Conservation (phyloP, 2,797 vertebrate species). For the Sebastes diploproa region DNA sequence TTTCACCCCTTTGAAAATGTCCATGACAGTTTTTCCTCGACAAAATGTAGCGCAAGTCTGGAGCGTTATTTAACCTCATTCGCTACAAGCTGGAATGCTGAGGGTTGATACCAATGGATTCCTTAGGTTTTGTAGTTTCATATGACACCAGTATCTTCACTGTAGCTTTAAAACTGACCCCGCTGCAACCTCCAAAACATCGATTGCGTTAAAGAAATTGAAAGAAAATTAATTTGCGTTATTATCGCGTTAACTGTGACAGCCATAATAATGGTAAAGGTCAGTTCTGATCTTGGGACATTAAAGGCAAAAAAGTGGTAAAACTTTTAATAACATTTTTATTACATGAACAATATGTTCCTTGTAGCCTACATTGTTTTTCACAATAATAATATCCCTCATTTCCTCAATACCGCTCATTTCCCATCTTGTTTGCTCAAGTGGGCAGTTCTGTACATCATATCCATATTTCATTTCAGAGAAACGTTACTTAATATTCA, state of each 20-base stretch:
- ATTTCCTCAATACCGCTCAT: background rate
- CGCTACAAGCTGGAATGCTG: accelerated
- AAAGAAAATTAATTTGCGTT: too few species aligned
- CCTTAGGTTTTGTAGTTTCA: too few species aligned
- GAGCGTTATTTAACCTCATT: too few species aligned
- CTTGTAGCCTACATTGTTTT: background rate
- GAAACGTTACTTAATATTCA: constrained; percentile 6
- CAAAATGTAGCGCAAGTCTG: accelerated
- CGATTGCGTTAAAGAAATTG: too few species aligned
- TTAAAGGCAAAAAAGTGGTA: background rate
- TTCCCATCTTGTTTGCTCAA: background rate
- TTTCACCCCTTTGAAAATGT: too few species aligned
- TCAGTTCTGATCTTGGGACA: background rate
- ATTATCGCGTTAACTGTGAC: too few species aligned
- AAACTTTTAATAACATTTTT: background rate
- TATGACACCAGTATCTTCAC: too few species aligned
- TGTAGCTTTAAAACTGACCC: too few species aligned
- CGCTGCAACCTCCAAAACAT: too few species aligned
- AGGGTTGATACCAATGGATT: too few species aligned
- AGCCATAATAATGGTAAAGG: background rate
- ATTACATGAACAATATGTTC: background rate
- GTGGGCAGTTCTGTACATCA: background rate
- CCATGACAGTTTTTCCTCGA: too few species aligned
- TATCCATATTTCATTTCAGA: background rate
- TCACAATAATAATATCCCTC: background rate